A percentile compares a stretch with the other conserved stretches of the same genome.
phyloP scores from a whole-genome alignment of 2,113 vertebrate species.

The Bufo bufo region DNA sequence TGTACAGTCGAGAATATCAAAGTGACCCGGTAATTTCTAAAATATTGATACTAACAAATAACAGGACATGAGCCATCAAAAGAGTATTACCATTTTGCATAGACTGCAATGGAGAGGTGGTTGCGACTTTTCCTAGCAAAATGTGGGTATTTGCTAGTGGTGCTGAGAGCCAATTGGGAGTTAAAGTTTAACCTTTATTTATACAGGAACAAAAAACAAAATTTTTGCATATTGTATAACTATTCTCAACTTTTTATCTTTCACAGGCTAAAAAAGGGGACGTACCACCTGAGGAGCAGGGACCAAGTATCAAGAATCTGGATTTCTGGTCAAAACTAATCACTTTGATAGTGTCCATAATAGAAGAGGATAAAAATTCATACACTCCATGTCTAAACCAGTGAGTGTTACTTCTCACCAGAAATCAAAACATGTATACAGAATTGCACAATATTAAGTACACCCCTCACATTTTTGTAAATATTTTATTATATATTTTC shows the following conservation, averaged over 20 bases:
- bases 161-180: too few relatives aligned
- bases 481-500: too few relatives aligned
- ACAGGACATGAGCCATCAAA: neutral
- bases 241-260: constrained; percentile 26
- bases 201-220: too few relatives aligned
- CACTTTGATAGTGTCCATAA: constrained; percentile 97
- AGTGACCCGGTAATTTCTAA: constrained; percentile 83
- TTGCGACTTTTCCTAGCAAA: neutral
- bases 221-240: neutral
- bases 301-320: constrained; percentile 97
- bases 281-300: constrained; percentile 93
- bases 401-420: constrained; percentile 75
- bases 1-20: constrained; percentile 97
- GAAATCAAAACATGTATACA: neutral
- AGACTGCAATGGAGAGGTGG: neutral
- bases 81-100: neutral
- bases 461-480: too few relatives aligned
- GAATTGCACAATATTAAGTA: too few relatives aligned
- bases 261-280: constrained; percentile 89
- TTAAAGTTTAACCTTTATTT: too few relatives aligned
- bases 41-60: neutral
- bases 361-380: constrained; percentile 98
- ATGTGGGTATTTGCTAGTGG: too few relatives aligned
- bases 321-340: constrained; percentile 99
- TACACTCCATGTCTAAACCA: constrained; percentile 98